Percentiles rank a stretch among this genome's conserved stretches.
phyloP scores from a whole-genome alignment of 2,888 invertebrate genomes.

The Epinotia ramella region DNA sequence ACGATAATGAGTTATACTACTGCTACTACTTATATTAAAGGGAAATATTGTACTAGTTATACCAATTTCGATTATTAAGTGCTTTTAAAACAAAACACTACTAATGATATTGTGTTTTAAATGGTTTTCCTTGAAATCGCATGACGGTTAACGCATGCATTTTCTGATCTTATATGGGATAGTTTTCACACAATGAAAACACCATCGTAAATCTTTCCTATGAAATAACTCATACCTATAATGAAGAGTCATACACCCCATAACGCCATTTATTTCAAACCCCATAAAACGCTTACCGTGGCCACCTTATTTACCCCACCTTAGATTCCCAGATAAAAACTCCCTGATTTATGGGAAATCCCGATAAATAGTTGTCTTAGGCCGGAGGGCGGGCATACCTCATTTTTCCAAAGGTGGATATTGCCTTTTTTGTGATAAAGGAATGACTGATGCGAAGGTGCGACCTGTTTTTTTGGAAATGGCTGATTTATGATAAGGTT shows the following conservation, averaged over 20 bases:
- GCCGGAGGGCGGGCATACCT: slow-evolving; percentile 49
- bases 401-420: slow-evolving; percentile 47
- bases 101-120: too few relatives aligned
- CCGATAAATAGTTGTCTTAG: slow-evolving; percentile 51
- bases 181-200: background rate
- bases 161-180: too few relatives aligned
- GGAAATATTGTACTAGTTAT: too few relatives aligned
- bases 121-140: too few relatives aligned
- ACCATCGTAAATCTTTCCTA: slow-evolving; percentile 19
- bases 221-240: slow-evolving; percentile 11
- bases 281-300: slow-evolving; percentile 43
- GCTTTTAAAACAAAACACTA: too few relatives aligned
- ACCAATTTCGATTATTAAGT: too few relatives aligned
- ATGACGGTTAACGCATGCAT: too few relatives aligned
- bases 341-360: slow-evolving; percentile 46
- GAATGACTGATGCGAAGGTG: slow-evolving; percentile 52
- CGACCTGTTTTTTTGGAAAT: slow-evolving; percentile 42
- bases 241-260: slow-evolving; percentile 30
- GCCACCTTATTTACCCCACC: slow-evolving; percentile 47
- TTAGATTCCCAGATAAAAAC: slow-evolving; percentile 46
- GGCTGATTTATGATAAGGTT: slow-evolving; percentile 44
- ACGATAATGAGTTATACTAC: too few relatives aligned
- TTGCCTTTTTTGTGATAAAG: slow-evolving; percentile 50
- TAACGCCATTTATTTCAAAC: slow-evolving; percentile 31
- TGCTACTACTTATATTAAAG: too few relatives aligned